These are phyloP conservation scores for Plestiodon gilberti DNA, from an alignment of 2,113 vertebrate genomes.

Conservation along the genomic window DNA sequence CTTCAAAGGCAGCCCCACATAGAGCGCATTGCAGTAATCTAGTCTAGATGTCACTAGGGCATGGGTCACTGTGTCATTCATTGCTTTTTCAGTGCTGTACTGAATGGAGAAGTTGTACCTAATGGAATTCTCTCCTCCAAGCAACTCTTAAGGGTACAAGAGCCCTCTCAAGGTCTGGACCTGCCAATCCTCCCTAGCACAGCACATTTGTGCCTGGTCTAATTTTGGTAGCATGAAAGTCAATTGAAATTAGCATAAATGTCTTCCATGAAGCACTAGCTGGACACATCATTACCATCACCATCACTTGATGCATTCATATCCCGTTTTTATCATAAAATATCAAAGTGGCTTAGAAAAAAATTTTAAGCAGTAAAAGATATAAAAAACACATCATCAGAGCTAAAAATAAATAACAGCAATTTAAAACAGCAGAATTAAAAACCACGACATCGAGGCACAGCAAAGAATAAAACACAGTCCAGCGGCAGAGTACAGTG, in stretches of 20 bases:
- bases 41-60: too few species aligned
- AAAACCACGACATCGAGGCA: too few species aligned
- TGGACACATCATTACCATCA: background rate
- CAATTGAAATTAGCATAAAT: background rate
- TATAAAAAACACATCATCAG: too few species aligned
- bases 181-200: background rate
- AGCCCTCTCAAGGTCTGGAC: background rate
- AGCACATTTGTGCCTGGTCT: background rate
- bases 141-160: background rate
- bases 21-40: too few species aligned
- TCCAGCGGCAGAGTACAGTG: too few species aligned
- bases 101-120: background rate
- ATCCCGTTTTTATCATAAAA: too few species aligned
- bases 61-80: too few species aligned
- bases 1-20: too few species aligned
- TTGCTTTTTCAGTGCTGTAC: background rate
- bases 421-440: too few species aligned
- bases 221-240: background rate
- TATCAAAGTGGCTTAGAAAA: background rate
- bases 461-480: too few species aligned
- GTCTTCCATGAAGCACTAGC: background rate
- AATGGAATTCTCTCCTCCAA: background rate
- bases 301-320: background rate
- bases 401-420: too few species aligned
- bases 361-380: too few species aligned